Base-by-base conservation (phyloP, 2,888 invertebrate species). In the Rhodophaea formosa region DNA sequence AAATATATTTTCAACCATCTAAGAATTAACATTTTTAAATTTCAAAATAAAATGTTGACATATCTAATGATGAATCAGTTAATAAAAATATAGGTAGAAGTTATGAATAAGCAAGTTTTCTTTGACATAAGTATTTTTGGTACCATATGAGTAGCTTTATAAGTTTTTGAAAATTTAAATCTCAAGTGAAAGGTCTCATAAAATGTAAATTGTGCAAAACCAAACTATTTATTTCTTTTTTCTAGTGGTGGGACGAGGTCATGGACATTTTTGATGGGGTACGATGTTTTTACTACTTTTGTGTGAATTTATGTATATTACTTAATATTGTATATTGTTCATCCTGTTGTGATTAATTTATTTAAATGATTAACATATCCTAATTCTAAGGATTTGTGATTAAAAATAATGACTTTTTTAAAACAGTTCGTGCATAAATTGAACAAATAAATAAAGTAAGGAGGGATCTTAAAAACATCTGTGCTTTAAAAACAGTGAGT, bases 241-340 rank as follows among this genome's bases (percentile, higher is more conserved):
- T 96, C 94, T 96, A 97, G 96, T 97, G 96, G 96, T 97, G 97
- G 97, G 96, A 97, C 95, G 97, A 97, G 94, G 96, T 97, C 93
- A 96, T 97, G 96, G 97, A 97, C 93, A 96, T 97, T 93, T 97
- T 97, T 94, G 96, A 97, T 87, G 96, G 96, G 96, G 97, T 97
- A 96, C 94, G 96, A 93, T 80, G 77, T 88, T 92, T 92, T 88
- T 79, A 80, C 75, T 82, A 78, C 79, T 77, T 58, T 67, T 77
- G 72, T 84, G 83, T 88, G 81, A 86, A 75, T 73, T 73, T 83
- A 75, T 69, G 71, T 56, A 70, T 71, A 64, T 60, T 59, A 32
- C 56, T 54, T 53, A 59, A 59, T 45, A 62, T 57, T 65, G 59
- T 62, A 59, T 17, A 39, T 59, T 58, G 60, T 51, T 39, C 14